Evolutionary conservation across 2,888 invertebrate species (phyloP).

Genomic region (Eudemis profundana): DNA sequence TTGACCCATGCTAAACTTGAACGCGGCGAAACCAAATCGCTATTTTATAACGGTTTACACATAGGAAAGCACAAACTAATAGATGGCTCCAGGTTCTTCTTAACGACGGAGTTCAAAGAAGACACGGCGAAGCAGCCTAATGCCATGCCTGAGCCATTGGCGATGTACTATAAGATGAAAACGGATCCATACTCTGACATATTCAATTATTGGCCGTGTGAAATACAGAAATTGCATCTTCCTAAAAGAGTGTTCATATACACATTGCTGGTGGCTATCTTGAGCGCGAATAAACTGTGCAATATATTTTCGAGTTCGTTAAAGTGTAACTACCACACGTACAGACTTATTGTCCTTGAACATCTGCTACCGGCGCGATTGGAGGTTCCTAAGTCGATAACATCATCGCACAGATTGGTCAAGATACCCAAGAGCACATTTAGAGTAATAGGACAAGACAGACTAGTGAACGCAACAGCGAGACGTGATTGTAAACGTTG

Average conservation of each 20-base stretch:
- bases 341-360: constrained; percentile 16
- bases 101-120: constrained; percentile 10
- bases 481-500: constrained; percentile 21
- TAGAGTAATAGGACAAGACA: neutral
- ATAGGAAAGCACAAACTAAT: neutral
- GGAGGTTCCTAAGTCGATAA: neutral
- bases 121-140: neutral
- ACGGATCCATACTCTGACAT: constrained; percentile 1
- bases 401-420: constrained; percentile 5
- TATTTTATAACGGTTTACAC: constrained; percentile 11
- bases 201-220: constrained; percentile 15
- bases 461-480: neutral
- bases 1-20: neutral
- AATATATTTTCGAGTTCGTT: constrained; percentile 14
- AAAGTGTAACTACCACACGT: neutral
- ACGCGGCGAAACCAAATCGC: neutral
- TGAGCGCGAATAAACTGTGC: constrained; percentile 11
- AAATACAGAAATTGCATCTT: neutral
- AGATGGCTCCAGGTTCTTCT: neutral
- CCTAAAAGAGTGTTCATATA: constrained; percentile 18
- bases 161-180: constrained; percentile 1
- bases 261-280: constrained; percentile 7
- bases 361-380: neutral
- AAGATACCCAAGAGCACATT: constrained; percentile 1
- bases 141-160: constrained; percentile 1